Conservation (phyloP, 2,113 vertebrate species). For the Cynoglossus semilaevis region DNA sequence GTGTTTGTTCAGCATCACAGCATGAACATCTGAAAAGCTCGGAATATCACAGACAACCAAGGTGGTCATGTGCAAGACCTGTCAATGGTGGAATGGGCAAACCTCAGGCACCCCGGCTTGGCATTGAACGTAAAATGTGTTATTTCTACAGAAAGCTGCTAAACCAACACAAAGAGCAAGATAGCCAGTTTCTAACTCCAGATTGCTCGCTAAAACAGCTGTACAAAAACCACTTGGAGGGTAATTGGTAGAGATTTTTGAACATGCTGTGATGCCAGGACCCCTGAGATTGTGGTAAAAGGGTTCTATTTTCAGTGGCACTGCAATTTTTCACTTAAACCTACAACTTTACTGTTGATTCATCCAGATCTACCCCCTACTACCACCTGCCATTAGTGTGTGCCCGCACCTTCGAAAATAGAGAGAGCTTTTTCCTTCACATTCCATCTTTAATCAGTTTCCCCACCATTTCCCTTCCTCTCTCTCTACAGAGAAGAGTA, state of each 20-base stretch:
- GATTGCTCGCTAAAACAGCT: slow-evolving; percentile 9
- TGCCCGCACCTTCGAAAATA: slow-evolving; percentile 15
- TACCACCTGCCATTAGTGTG: slow-evolving; percentile 10
- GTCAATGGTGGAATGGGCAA: slow-evolving; percentile 5
- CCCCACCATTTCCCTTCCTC: not conserved
- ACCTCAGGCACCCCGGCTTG: not conserved
- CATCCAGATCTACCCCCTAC: slow-evolving; percentile 21
- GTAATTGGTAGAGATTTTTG: slow-evolving; percentile 20
- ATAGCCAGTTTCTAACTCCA: slow-evolving; percentile 8
- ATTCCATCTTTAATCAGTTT: slow-evolving; percentile 7
- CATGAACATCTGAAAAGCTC: slow-evolving; percentile 3
- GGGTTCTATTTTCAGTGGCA: slow-evolving; percentile 24
- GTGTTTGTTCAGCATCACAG: not conserved
- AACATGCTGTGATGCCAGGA: not conserved
- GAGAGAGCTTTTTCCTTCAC: slow-evolving; percentile 26
- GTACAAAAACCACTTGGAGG: slow-evolving; percentile 11
- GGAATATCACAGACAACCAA: slow-evolving; percentile 1
- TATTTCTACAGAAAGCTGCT: slow-evolving; percentile 5
- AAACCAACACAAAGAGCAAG: not conserved
- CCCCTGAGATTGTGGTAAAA: slow-evolving; percentile 24
- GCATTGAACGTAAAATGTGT: slow-evolving; percentile 1
- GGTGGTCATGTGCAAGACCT: not conserved
- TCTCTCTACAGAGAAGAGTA: slow-evolving; percentile 39
- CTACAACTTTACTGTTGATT: slow-evolving; percentile 22
- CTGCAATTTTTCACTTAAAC: slow-evolving; percentile 1